These are phyloP conservation scores for Drosophila pegasa DNA, from an alignment of 2,888 invertebrate genomes.

Conservation along the genomic window DNA sequence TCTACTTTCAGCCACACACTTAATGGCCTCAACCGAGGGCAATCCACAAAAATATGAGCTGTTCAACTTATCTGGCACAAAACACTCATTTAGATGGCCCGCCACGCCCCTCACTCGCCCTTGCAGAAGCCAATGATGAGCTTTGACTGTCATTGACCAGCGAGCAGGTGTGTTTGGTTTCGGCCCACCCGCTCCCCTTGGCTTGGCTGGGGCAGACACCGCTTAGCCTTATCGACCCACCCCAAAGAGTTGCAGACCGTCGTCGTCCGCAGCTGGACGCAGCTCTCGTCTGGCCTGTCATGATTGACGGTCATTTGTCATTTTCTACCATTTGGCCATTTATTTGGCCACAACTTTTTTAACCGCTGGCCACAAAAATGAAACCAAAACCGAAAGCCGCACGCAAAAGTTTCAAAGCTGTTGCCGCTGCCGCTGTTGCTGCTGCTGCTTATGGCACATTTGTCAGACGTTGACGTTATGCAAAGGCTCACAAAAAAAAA, in stretches of 20 bases:
- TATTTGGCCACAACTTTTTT: conserved; percentile 77
- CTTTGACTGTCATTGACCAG: conserved; percentile 73
- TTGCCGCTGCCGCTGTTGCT: conserved; percentile 18
- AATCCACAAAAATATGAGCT: conserved; percentile 64
- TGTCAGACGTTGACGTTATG: conserved; percentile 81
- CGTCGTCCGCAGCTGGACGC: conserved; percentile 49
- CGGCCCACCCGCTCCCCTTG: background rate
- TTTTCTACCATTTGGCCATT: conserved; percentile 77
- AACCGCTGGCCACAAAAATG: conserved; percentile 63
- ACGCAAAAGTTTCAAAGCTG: conserved; percentile 67
- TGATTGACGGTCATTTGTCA: conserved; percentile 85
- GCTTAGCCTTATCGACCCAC: conserved; percentile 71
- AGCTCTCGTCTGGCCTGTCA: conserved; percentile 76
- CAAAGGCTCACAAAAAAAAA: conserved; percentile 44
- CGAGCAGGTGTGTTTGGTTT: conserved; percentile 70
- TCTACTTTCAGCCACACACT: conserved; percentile 31
- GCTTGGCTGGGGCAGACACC: conserved; percentile 47
- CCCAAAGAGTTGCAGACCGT: conserved; percentile 32
- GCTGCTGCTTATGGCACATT: conserved; percentile 80
- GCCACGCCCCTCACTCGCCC: conserved; percentile 6
- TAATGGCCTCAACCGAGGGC: conserved; percentile 39
- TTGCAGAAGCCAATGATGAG: conserved; percentile 62
- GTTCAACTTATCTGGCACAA: conserved; percentile 59
- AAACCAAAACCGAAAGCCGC: conserved; percentile 65
- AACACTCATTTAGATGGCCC: conserved; percentile 74